Percentiles rank a stretch among this genome's conserved stretches.
These are phyloP conservation scores for Delichon dasypus DNA, from an alignment of 2,797 vertebrate species.

Conservation along the genomic window DNA sequence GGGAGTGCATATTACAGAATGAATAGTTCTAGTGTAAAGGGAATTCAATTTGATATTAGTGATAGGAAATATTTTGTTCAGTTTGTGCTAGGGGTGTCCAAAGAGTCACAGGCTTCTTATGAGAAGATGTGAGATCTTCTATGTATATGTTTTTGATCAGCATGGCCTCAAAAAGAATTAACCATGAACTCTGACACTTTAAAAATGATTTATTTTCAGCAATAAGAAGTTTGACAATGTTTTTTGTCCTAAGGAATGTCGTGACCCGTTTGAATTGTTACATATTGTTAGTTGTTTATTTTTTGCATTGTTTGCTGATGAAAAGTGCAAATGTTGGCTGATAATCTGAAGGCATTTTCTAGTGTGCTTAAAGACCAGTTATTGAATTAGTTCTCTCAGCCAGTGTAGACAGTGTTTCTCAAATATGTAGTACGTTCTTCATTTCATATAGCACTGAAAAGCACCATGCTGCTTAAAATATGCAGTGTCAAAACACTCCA, in stretches of 20 bases:
- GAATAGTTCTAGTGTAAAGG: background rate
- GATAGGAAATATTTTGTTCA: background rate
- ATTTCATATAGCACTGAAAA: background rate
- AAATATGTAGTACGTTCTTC: background rate
- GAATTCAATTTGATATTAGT: background rate
- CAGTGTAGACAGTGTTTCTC: background rate
- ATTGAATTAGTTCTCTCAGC: background rate
- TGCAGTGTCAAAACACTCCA: constrained; percentile 19
- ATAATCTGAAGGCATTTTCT: background rate
- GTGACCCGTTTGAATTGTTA: background rate
- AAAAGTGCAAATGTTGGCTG: background rate
- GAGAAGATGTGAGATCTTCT: background rate
- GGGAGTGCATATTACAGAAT: background rate
- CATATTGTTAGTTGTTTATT: background rate
- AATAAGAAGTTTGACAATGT: background rate
- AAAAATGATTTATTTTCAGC: background rate
- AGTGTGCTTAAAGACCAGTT: background rate
- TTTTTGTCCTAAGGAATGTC: background rate
- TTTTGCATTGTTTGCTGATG: background rate
- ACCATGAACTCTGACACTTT: background rate
- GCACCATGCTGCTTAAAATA: constrained; percentile 11
- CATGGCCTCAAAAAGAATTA: background rate
- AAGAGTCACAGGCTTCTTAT: background rate
- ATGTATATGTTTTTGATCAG: background rate
- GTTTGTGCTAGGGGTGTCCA: background rate